Evolutionary conservation across 1,140 invertebrate genomes (phyloP), one percentile per base, ranked within the genome.

Genomic region (Battus philenor): DNA sequence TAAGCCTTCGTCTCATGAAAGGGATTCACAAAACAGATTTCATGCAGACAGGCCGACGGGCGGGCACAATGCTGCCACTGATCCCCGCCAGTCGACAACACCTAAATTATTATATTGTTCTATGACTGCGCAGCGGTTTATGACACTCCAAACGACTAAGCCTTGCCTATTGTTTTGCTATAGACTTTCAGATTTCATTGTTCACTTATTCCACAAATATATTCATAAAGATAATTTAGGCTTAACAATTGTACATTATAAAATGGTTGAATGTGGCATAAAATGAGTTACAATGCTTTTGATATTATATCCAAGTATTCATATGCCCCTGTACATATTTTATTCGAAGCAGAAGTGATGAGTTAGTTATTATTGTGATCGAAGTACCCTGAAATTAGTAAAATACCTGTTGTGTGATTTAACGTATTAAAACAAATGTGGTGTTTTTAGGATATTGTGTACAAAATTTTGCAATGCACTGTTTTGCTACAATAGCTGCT

Each of bases 21-120:
- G 66, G 67, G 67, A 73, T 73, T 72, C 69, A 65, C 61, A 68
- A 72, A 73, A 69, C 71, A 83, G 76, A 77, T 79, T 80, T 78
- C 48, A 68, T 58, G 59, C 60, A 62, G 65, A 66, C 53, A 54
- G 57, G 54, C 44, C 52, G 48, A 34, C 45, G 52, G 48, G 56
- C 47, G 47, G 46, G 61, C 52, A 79, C 75, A 79, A 79, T 78
- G 48, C 44, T 78, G 48, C 44, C 53, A 49, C 45, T 58, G 63
- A 62, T 70, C 66, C 61, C 54, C 47, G 50, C 53, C 46, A 61
- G 65, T 50, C 47, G 11, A 33, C 54, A 55, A 65, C 65, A 67
- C 61, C 67, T 54, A 63, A 73, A 64, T 68, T 68, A 77, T 76
- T 72, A 64, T 68, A 76, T 73, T 77, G 71, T 76, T 69, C 76